Evolutionary conservation across 1,140 invertebrate genomes (phyloP), one percentile per base, ranked within the genome.

Genomic region (Plodia interpunctella): DNA sequence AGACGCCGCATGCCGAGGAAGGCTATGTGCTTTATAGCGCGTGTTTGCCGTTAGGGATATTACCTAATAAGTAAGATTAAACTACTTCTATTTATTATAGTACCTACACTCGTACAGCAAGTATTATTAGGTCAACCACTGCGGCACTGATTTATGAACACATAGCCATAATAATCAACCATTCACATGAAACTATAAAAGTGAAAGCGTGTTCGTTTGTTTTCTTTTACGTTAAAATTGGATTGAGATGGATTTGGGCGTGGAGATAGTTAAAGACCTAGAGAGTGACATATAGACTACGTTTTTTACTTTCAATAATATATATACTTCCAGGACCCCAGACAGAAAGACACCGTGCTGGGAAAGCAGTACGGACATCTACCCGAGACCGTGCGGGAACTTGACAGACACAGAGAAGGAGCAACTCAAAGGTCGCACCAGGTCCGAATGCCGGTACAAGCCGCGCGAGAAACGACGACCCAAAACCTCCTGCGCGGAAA

Each of bases 291-390:
- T n/a, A n/a, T n/a, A n/a, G n/a, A n/a, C n/a, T n/a, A n/a, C n/a
- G n/a, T n/a, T n/a, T n/a, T n/a, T n/a, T n/a, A n/a, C n/a, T n/a
- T n/a, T n/a, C n/a, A 32, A 32, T 11, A 4, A 32, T 10, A 4
- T 32, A 19, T 55, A 15, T 18, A 10, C 57, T 28, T 15, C 19
- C 51, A 53, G 51, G 19, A 53, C 51, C 10, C 51, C 51, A 25
- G 51, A 87, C 54, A 92, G 91, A 65, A 90, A 91, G 54, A 90
- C 91, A 0, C 93, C 93, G 3, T 95, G 94, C 68, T 95, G 95
- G 94, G 94, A 95, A 79, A 94, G 94, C 61, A 94, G 93, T 56
- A 94, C 94, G 0, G 95, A 95, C 77, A 92, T 95, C 32, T 95
- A 95, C 74, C 94, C 94, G 0, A 92, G 92, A 28, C 94, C 95